Conservation (phyloP, 1,140 invertebrate species). For the Bombus superbus region DNA sequence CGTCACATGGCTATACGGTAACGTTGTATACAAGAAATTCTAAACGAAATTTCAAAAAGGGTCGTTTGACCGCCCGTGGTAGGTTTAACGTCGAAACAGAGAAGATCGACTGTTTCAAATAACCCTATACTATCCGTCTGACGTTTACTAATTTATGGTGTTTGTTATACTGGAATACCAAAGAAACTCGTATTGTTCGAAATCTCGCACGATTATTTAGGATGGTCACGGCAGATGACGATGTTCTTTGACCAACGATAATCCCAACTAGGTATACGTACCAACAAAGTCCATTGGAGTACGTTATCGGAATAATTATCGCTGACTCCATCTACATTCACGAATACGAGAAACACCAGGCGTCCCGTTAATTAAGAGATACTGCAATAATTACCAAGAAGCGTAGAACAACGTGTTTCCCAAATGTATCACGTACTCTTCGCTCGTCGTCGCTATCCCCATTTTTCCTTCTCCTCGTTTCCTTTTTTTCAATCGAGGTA, state of each 20-base stretch:
- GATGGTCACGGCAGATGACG: neutral
- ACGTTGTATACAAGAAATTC: no score
- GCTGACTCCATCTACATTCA: slow-evolving; percentile 31
- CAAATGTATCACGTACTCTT: neutral
- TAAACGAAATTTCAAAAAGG: no score
- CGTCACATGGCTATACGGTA: no score
- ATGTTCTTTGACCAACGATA: slow-evolving; percentile 37
- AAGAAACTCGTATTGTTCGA: neutral
- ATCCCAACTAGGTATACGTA: slow-evolving; percentile 27
- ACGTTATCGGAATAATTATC: slow-evolving; percentile 55
- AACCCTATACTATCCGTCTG: neutral
- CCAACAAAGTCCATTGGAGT: slow-evolving; percentile 28
- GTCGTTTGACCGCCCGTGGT: no score
- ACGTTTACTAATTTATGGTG: neutral
- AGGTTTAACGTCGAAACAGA: no score
- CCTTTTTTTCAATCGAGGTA: slow-evolving; percentile 3
- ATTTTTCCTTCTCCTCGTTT: neutral
- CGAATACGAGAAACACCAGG: slow-evolving; percentile 12
- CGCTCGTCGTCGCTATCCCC: neutral
- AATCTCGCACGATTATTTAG: neutral
- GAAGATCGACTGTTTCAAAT: neutral
- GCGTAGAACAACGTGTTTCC: neutral
- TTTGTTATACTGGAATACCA: neutral
- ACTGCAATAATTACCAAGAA: slow-evolving; percentile 44
- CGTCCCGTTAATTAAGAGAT: slow-evolving; percentile 55